phyloP scores from a whole-genome alignment of 2,888 invertebrate genomes.

The Lumbricus terrestris region DNA sequence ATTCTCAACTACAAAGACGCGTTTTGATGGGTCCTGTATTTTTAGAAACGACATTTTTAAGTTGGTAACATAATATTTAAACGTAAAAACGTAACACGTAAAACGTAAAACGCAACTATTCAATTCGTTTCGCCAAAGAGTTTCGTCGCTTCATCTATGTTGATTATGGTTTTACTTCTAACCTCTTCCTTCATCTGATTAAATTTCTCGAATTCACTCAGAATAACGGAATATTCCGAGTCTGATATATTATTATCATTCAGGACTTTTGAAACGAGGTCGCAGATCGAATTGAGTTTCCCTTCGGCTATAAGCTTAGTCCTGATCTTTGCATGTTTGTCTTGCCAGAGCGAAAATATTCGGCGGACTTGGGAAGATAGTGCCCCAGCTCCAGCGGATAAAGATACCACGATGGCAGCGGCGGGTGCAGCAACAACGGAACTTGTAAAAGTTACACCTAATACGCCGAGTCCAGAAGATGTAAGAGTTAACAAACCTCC shows the following conservation, averaged over 20 bases:
- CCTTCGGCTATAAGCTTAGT: not conserved
- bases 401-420: too few species aligned
- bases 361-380: too few species aligned
- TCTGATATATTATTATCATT: not conserved
- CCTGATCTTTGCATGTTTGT: too few species aligned
- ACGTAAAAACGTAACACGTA: too few species aligned
- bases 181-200: conserved; percentile 3
- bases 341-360: too few species aligned
- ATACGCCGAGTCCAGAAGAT: too few species aligned
- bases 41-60: conserved; percentile 11
- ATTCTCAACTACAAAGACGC: not conserved
- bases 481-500: too few species aligned
- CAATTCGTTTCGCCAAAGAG: not conserved
- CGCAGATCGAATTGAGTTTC: not conserved
- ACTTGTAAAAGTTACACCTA: too few species aligned
- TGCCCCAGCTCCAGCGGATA: too few species aligned
- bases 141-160: not conserved
- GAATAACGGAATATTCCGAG: not conserved
- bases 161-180: not conserved
- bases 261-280: not conserved
- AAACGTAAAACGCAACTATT: too few species aligned
- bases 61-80: not conserved
- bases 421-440: too few species aligned
- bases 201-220: not conserved
- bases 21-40: not conserved